Conservation (phyloP, 2,797 vertebrate genomes). For the Eidolon dupreanum region DNA sequence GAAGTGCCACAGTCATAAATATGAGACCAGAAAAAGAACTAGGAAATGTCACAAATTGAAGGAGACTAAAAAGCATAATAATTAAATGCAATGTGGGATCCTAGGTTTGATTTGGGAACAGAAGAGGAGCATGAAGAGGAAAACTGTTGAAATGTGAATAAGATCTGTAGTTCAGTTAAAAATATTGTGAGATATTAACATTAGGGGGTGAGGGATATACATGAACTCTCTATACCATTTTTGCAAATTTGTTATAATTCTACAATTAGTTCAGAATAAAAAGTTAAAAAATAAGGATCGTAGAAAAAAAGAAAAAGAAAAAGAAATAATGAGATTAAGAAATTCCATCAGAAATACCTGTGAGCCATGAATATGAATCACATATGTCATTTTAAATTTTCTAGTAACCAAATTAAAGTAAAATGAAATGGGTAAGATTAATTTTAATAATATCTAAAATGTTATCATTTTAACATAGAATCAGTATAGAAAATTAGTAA, state of each 20-base stretch:
- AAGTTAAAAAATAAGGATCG: not conserved
- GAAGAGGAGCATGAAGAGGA: not conserved
- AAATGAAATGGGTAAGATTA: not conserved
- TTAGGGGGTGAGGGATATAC: not conserved
- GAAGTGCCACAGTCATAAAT: not conserved
- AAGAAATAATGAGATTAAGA: not conserved
- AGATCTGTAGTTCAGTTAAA: not conserved
- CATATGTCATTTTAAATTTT: not conserved
- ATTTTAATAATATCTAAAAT: not conserved
- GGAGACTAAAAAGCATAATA: not conserved
- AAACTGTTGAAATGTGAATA: not conserved
- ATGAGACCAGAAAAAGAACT: not conserved
- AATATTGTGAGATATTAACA: not conserved
- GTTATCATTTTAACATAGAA: not conserved
- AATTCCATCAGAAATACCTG: not conserved
- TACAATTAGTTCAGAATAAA: slow-evolving; percentile 2
- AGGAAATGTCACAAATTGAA: not conserved
- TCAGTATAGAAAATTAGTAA: not conserved
- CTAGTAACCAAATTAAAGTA: not conserved
- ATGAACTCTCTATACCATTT: not conserved
- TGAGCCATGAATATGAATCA: not conserved
- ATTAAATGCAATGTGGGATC: not conserved
- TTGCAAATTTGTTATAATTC: not conserved
- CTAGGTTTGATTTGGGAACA: not conserved
- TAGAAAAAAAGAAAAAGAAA: not conserved